A percentile compares a stretch with the other conserved stretches of the same genome.
Conservation (phyloP, 2,797 vertebrate species). For the Oryzias dopingdopingensis region DNA sequence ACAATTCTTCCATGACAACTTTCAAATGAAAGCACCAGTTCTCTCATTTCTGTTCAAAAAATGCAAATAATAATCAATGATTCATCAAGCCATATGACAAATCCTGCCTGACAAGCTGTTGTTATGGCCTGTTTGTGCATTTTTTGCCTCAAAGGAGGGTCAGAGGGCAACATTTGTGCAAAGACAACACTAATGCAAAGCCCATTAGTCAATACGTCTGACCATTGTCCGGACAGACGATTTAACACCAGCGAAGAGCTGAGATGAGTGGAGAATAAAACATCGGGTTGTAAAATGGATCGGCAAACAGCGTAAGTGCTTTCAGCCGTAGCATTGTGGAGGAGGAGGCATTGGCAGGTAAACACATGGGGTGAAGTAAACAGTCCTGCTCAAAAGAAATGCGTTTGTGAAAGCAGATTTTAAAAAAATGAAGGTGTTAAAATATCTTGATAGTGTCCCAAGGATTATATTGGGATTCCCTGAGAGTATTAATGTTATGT, state of each 20-base stretch:
- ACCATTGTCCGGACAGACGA: constrained; percentile 15
- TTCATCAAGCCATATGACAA: constrained; percentile 36
- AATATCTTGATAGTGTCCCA: constrained; percentile 11
- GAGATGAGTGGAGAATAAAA: constrained; percentile 22
- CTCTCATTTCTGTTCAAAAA: not conserved
- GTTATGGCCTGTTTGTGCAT: constrained; percentile 40
- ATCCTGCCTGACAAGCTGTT: constrained; percentile 23
- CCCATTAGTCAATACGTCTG: constrained; percentile 36
- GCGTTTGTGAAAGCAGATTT: too few species aligned
- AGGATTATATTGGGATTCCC: constrained; percentile 8
- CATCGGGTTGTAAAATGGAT: constrained; percentile 18
- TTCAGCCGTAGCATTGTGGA: too few species aligned
- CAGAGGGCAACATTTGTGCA: constrained; percentile 44
- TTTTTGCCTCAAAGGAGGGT: constrained; percentile 21
- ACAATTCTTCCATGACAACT: not conserved
- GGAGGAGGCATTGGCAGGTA: too few species aligned
- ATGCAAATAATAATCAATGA: constrained; percentile 16
- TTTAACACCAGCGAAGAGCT: constrained; percentile 28
- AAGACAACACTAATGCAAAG: constrained; percentile 34
- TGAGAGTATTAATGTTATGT: constrained; percentile 45
- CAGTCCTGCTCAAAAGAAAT: too few species aligned
- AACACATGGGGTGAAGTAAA: too few species aligned
- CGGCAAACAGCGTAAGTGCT: not conserved
- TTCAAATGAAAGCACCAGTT: not conserved
- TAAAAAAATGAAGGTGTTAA: constrained; percentile 13